Conservation (phyloP, 2,797 vertebrate species). For the Naso thynnoides region DNA sequence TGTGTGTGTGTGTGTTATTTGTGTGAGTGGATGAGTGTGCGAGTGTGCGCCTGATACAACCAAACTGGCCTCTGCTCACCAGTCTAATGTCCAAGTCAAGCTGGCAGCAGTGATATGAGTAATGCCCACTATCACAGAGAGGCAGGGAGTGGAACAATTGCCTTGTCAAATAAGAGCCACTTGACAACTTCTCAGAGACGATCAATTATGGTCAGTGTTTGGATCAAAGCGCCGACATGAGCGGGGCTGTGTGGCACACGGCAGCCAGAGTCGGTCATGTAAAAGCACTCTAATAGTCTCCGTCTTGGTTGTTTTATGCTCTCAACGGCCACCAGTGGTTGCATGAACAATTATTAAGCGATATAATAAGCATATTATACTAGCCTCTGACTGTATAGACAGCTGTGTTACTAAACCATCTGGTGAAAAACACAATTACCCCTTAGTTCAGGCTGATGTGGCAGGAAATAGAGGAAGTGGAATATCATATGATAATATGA, state of each 20-base stretch:
- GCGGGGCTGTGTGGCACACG: constrained; percentile 31
- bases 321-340: constrained; percentile 27
- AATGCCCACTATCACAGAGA: constrained; percentile 70
- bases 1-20: constrained; percentile 13
- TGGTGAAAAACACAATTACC: constrained; percentile 55
- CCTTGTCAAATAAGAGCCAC: constrained; percentile 72
- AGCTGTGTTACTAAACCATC: constrained; percentile 57
- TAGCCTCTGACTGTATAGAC: constrained; percentile 15
- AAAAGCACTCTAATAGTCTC: constrained; percentile 27
- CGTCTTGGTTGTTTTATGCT: constrained; percentile 38
- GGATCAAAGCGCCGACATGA: constrained; percentile 55
- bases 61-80: constrained; percentile 54
- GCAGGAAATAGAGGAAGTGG: constrained; percentile 50
- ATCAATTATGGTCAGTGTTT: constrained; percentile 66
- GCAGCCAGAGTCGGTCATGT: constrained; percentile 12
- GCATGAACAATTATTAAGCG: constrained; percentile 49
- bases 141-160: constrained; percentile 65
- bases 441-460: constrained; percentile 49
- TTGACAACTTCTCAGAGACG: constrained; percentile 70
- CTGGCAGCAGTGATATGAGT: constrained; percentile 72
- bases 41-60: constrained; percentile 31
- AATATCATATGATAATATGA: constrained; percentile 29
- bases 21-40: constrained; percentile 23
- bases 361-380: constrained; percentile 31
- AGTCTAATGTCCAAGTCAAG: constrained; percentile 65